Percentiles rank a stretch among this genome's conserved stretches.
Conservation (phyloP, 2,113 vertebrate species). For the Dasypus novemcinctus region DNA sequence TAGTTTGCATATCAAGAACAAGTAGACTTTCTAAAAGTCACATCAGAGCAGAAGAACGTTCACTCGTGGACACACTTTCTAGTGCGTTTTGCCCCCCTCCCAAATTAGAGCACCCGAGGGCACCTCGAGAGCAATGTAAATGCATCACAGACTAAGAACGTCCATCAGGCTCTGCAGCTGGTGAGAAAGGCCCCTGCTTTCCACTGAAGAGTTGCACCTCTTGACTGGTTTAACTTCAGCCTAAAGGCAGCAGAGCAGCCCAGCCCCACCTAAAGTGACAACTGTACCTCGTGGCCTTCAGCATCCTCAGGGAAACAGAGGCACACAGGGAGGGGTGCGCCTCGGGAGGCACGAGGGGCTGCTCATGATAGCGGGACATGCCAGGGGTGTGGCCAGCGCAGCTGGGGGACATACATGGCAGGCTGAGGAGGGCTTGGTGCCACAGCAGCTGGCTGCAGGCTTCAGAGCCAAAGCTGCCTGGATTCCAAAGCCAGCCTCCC, state of each 20-base stretch:
- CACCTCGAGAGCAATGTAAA: background rate
- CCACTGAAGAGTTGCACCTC: background rate
- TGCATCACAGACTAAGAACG: background rate
- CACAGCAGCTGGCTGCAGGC: rapidly evolving
- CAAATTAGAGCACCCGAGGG: background rate
- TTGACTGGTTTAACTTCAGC: background rate
- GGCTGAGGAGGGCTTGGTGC: too few species aligned
- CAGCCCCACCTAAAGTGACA: background rate
- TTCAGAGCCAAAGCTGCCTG: too few species aligned
- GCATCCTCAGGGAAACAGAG: background rate
- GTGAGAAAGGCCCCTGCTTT: background rate
- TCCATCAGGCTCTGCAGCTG: background rate
- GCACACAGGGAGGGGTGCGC: background rate
- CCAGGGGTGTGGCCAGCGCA: background rate
- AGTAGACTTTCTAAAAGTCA: constrained; percentile 18
- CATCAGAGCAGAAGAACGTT: background rate
- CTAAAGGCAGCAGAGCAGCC: background rate
- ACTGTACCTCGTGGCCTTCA: background rate
- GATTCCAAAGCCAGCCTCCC: background rate
- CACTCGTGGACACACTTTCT: background rate
- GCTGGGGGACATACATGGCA: rapidly evolving
- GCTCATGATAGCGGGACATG: rapidly evolving
- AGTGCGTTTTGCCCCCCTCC: background rate
- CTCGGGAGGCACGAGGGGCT: rapidly evolving
- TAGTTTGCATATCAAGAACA: constrained; percentile 34